Evolutionary conservation across 2,797 vertebrate species (phyloP), one percentile per base, ranked within the genome.

Genomic region (Gephyroberyx darwinii): DNA sequence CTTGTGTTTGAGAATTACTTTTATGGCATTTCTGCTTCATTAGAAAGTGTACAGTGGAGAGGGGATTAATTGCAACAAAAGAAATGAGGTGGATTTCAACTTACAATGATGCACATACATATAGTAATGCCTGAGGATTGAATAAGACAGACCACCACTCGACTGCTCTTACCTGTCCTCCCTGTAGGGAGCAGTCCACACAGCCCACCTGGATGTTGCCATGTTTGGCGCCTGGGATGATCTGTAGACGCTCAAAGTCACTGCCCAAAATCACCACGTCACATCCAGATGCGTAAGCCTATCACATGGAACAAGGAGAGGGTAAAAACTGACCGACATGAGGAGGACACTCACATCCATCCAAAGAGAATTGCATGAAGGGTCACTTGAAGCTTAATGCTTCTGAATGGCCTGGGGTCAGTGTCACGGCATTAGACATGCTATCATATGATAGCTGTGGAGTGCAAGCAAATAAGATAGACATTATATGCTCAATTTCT

Each of bases 261-360:
- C 96, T 98, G 67, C 96, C 97, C 87, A 99, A 81, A 85, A 99
- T 95, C 80, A 99, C 97, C 75, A 99, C 95, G 62, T 99, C 98
- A 93, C 98, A 99, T 85, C 98, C 98, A 71, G 98, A 99, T 20
- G 96, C 98, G 4, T 99, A 99, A 8, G 96, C 97, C 98, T 99
- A 75, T 73, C 72, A 71, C 69, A 71, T 71, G 48, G 83, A 31
- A 72, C n/a, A 74, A 33, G 30, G 43, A 61, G 47, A 31, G 64
- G 17, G n/a, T 53, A 35, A 8, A 72, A 47, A 48, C 31, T 47
- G 26, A 72, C 22, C 72, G 57, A 60, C 57, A 57, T 69, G 54
- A 82, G 41, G 1, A 69, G 45, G 53, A 68, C 39, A 76, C 35
- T 50, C 9, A 22, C 26, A 77, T 43, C 45, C 31, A 62, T 48